phyloP scores from a whole-genome alignment of 1,140 invertebrate genomes.

The Hylyphantes graminicola region DNA sequence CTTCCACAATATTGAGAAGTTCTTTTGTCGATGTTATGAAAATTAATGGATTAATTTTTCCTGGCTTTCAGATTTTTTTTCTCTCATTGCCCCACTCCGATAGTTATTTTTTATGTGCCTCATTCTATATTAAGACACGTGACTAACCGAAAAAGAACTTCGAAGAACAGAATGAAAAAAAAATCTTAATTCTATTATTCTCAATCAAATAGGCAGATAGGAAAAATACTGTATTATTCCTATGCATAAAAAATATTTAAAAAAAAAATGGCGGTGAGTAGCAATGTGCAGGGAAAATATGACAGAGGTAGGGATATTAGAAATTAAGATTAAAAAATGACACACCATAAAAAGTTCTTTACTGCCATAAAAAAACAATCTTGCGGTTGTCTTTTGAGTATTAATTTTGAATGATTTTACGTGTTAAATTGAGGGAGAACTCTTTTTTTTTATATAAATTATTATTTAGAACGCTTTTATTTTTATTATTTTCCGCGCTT shows the following conservation, averaged over 20 bases:
- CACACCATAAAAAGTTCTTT: conserved; percentile 22
- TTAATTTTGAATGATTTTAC: conserved; percentile 61
- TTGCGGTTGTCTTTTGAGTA: conserved; percentile 59
- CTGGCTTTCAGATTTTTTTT: conserved; percentile 14
- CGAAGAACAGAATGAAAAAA: conserved; percentile 10
- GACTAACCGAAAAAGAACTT: background rate
- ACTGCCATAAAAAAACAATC: conserved; percentile 52
- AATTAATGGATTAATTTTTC: conserved; percentile 59
- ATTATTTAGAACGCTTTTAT: background rate
- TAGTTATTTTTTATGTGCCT: conserved; percentile 17
- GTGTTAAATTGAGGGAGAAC: conserved; percentile 59
- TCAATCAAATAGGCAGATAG: conserved; percentile 54
- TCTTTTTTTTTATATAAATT: conserved; percentile 20
- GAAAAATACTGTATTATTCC: conserved; percentile 27
- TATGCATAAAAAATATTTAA: background rate
- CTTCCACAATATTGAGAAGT: conserved; percentile 11
- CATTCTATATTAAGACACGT: conserved; percentile 43
- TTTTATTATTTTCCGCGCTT: background rate
- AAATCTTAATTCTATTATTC: conserved; percentile 59
- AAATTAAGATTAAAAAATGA: conserved; percentile 50
- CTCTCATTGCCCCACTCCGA: background rate
- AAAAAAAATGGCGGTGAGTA: background rate
- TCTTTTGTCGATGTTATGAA: conserved; percentile 56
- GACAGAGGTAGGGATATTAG: conserved; percentile 39
- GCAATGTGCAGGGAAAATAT: conserved; percentile 25